phyloP scores from a whole-genome alignment of 2,797 vertebrate species.

The Enteromius treurensis region DNA sequence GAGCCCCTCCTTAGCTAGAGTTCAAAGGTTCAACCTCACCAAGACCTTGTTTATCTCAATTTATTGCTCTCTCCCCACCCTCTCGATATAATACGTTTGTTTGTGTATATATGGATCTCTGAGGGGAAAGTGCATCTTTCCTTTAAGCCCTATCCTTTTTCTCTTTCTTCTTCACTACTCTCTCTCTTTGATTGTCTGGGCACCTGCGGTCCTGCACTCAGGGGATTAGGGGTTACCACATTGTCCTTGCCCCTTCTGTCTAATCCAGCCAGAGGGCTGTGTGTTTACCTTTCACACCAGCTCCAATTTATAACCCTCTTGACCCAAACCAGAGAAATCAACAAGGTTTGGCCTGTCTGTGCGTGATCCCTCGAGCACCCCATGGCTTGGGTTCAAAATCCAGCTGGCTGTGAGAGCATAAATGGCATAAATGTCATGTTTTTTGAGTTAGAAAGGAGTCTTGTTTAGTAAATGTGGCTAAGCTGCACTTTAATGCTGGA shows the following conservation, averaged over 20 bases:
- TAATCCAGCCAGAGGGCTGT: constrained; percentile 48
- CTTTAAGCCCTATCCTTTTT: constrained; percentile 34
- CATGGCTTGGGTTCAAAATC: constrained; percentile 35
- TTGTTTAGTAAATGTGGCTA: constrained; percentile 16
- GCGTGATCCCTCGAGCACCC: constrained; percentile 32
- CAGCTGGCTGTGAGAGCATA: constrained; percentile 28
- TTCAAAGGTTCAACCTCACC: constrained; percentile 47
- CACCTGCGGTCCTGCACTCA: constrained; percentile 49
- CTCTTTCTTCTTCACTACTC: constrained; percentile 21
- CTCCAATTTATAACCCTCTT: constrained; percentile 52
- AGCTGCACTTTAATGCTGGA: not conserved
- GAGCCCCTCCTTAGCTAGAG: constrained; percentile 22
- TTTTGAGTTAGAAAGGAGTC: not conserved
- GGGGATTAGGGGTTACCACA: constrained; percentile 47
- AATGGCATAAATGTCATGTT: constrained; percentile 23
- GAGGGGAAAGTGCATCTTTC: constrained; percentile 33
- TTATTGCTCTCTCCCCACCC: constrained; percentile 16
- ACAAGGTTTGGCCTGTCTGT: constrained; percentile 46
- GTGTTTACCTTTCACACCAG: constrained; percentile 51
- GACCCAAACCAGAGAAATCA: constrained; percentile 49
- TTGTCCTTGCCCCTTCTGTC: constrained; percentile 35
- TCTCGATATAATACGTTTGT: constrained; percentile 19
- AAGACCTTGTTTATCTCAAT: constrained; percentile 34
- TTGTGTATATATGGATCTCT: constrained; percentile 46
- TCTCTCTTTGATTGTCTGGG: constrained; percentile 46